phyloP scores from a whole-genome alignment of 2,888 invertebrate genomes.

The Tethea ocularis region DNA sequence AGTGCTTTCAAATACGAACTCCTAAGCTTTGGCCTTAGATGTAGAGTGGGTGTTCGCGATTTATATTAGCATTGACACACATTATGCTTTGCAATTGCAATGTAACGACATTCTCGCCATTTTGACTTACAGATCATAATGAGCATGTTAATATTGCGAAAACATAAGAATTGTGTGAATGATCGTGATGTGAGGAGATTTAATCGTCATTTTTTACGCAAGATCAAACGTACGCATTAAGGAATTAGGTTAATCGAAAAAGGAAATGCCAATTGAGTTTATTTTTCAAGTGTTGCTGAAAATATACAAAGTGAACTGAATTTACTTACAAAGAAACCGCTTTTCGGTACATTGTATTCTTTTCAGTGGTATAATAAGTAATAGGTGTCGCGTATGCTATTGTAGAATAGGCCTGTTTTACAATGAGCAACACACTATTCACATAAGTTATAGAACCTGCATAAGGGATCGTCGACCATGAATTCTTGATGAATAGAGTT shows the following conservation, averaged over 20 bases:
- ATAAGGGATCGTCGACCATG: slow-evolving; percentile 4
- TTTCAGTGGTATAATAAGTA: background rate
- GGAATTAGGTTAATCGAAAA: slow-evolving; percentile 3
- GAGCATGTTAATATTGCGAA: slow-evolving; percentile 47
- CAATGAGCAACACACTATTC: background rate
- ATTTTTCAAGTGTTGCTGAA: background rate
- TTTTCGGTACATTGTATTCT: background rate
- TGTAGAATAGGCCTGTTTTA: background rate
- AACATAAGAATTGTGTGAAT: slow-evolving; percentile 27
- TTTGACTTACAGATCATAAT: slow-evolving; percentile 54
- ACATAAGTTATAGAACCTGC: slow-evolving; percentile 1
- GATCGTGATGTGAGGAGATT: slow-evolving; percentile 29
- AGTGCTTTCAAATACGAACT: slow-evolving; percentile 50
- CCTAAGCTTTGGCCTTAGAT: slow-evolving; percentile 63
- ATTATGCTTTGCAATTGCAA: slow-evolving; percentile 57
- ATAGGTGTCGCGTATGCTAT: background rate
- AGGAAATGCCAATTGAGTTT: background rate
- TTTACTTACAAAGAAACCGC: background rate
- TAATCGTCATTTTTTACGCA: background rate
- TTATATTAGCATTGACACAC: slow-evolving; percentile 76
- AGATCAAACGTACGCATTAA: background rate
- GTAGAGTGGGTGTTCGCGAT: slow-evolving; percentile 61
- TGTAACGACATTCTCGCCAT: slow-evolving; percentile 53
- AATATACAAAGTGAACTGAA: background rate
- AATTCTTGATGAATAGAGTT: background rate